Base-by-base conservation (phyloP, 2,113 vertebrate species). In the Cyprinus carpio region DNA sequence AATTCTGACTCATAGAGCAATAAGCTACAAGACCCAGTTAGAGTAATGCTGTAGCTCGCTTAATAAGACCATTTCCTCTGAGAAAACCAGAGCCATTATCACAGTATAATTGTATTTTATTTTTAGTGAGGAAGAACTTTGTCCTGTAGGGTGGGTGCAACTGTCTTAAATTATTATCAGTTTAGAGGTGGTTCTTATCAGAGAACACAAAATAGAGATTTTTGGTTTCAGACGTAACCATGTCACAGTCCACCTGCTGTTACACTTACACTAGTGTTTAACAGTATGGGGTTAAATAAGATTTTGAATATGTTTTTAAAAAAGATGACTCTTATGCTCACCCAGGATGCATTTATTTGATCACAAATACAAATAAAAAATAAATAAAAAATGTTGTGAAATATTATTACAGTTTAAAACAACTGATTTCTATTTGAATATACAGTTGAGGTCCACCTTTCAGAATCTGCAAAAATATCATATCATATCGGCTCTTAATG, bases 81-180 rank as follows among this genome's bases (percentile, higher is more conserved):
- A 92, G 95, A 89, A 87, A 90, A 88, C 84, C 78, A 43, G 91
- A 89, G 90, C 90, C 92, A 95, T 94, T 95, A 94, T 84, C 88
- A 62, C 90, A 72, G 88, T 56, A 69, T 95, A 94, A 95, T 95
- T 94, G 91, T 94, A 84, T 93, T 94, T 94, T 95, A 95, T 95
- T 95, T 95, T 94, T 94, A 95, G 95, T 85, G 88, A 91, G 80
- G 88, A 89, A 87, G 82, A 92, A 89, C 86, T 91, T 89, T 89
- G 83, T 86, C 74, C 91, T 90, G 84, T 90, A 87, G 88, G 86
- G 82, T 34, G 34, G 34, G 34, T 34, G 34, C 37, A 11, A 49
- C 72, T 75, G 72, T 12, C 2, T 49, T 12, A 25, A 49, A 27
- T 15, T 6, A 49, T 25, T 7, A 75, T 75, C 40, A 49, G 40